A percentile compares a stretch with the other conserved stretches of the same genome.
These are phyloP conservation scores for Harpagifer antarcticus DNA, from an alignment of 2,797 vertebrate genomes.

Conservation along the genomic window DNA sequence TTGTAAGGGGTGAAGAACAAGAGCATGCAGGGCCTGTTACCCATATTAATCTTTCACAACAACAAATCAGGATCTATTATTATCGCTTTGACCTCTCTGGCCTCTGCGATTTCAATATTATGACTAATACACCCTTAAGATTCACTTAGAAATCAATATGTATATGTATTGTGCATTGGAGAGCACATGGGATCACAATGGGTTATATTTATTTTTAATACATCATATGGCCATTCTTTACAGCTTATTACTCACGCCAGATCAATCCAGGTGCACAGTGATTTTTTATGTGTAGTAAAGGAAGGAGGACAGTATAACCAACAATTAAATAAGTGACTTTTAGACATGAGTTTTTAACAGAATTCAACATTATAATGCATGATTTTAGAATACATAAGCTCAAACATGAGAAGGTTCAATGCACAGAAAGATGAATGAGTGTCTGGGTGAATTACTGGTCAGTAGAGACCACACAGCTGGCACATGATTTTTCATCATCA, in stretches of 20 bases:
- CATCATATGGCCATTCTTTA: not conserved
- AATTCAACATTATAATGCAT: conserved; percentile 18
- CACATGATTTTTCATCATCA: conserved; percentile 16
- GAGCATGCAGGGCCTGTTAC: conserved; percentile 36
- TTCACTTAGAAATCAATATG: conserved; percentile 28
- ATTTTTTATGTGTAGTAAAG: conserved; percentile 14
- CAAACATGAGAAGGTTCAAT: not conserved
- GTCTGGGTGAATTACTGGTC: conserved; percentile 31
- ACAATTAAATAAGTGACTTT: conserved; percentile 18
- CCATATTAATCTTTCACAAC: conserved; percentile 64
- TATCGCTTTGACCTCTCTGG: conserved; percentile 60
- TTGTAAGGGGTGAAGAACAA: conserved; percentile 36
- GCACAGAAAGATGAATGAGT: conserved; percentile 36
- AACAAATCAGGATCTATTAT: conserved; percentile 67
- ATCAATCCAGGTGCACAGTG: conserved; percentile 8
- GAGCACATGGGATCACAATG: conserved; percentile 27
- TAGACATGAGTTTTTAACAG: conserved; percentile 15
- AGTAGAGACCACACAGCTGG: conserved; percentile 48
- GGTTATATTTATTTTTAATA: conserved; percentile 24
- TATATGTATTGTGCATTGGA: conserved; percentile 53
- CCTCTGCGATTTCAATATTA: conserved; percentile 22
- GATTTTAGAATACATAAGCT: conserved; percentile 30
- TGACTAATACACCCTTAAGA: conserved; percentile 26
- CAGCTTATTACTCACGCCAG: conserved; percentile 20
- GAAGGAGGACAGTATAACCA: conserved; percentile 11